phyloP scores from a whole-genome alignment of 2,113 vertebrate species.

The Zootoca vivipara region DNA sequence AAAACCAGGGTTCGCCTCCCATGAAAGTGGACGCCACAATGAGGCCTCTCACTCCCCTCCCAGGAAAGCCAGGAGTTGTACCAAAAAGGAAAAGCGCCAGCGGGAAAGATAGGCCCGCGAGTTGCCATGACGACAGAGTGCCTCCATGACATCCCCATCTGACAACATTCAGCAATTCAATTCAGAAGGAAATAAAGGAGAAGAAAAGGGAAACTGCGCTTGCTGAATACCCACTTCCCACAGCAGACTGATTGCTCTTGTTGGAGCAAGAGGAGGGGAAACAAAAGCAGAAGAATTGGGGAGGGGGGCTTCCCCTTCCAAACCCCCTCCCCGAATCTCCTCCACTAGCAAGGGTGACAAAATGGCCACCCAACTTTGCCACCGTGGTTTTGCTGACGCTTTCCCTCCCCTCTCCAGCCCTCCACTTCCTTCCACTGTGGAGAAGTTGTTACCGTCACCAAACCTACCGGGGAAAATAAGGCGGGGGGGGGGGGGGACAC shows the following conservation, averaged over 20 bases:
- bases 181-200: background rate
- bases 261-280: background rate
- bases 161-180: background rate
- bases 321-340: background rate
- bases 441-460: too few relatives aligned
- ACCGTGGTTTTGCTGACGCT: too few relatives aligned
- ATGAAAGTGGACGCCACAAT: background rate
- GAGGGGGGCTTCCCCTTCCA: too few relatives aligned
- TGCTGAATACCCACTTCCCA: background rate
- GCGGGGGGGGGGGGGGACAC: too few relatives aligned
- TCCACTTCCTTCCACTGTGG: background rate
- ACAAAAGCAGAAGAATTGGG: background rate
- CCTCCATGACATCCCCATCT: background rate
- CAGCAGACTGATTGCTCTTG: too few relatives aligned
- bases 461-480: too few relatives aligned
- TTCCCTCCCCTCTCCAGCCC: too few relatives aligned
- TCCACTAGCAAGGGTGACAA: background rate
- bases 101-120: background rate
- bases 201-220: background rate
- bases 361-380: background rate
- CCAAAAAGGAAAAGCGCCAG: background rate
- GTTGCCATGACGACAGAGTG: conserved; percentile 14
- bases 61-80: background rate
- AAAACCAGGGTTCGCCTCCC: background rate
- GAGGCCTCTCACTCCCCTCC: background rate